phyloP scores from a whole-genome alignment of 2,797 vertebrate genomes.

The Tarsius wallacei region DNA sequence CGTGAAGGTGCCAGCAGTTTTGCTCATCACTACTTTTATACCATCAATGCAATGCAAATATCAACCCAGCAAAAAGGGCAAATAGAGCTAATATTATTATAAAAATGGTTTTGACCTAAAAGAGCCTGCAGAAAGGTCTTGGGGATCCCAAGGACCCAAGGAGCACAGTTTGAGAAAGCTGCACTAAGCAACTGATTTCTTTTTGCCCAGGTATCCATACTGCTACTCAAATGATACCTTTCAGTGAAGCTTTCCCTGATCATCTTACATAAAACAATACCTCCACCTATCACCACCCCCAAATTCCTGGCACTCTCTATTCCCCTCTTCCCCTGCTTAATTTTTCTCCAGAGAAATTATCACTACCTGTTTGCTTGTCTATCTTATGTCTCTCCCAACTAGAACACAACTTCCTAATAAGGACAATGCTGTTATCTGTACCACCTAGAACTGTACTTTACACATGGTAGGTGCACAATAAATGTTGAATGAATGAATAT shows the following conservation, averaged over 20 bases:
- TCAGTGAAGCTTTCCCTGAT: background rate
- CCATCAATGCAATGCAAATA: background rate
- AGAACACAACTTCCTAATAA: background rate
- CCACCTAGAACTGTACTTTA: background rate
- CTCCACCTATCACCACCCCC: background rate
- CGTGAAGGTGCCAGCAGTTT: background rate
- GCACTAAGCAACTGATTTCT: background rate
- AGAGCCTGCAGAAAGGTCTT: background rate
- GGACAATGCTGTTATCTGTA: background rate
- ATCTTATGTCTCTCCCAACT: background rate
- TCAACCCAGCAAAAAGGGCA: background rate
- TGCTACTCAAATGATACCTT: background rate
- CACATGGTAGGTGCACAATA: background rate
- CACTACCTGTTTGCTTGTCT: background rate
- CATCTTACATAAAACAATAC: constrained; percentile 31
- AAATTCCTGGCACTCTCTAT: background rate
- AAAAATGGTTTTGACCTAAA: background rate
- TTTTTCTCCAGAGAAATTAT: constrained; percentile 25
- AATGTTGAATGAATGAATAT: constrained; percentile 6
- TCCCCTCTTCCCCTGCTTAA: background rate
- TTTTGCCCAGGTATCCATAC: background rate
- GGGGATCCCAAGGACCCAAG: background rate
- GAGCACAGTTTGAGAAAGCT: background rate
- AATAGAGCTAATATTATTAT: background rate
- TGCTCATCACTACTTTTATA: background rate